Percentiles rank a stretch among this genome's conserved stretches.
phyloP scores from a whole-genome alignment of 2,888 invertebrate species.

The Charanyca ferruginea region DNA sequence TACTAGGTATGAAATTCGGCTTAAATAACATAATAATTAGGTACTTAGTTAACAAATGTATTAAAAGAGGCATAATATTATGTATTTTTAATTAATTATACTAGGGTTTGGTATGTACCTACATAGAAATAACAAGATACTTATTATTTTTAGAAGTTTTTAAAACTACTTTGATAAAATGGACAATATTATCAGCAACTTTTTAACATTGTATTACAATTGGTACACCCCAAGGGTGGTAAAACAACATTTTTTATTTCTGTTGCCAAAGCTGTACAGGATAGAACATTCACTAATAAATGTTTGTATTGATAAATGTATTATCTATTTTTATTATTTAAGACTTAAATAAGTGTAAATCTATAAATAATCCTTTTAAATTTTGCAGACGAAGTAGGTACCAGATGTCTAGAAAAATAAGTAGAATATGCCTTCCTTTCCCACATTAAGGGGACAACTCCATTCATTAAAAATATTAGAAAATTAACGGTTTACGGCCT shows the following conservation, averaged over 20 bases:
- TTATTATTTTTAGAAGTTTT: conserved; percentile 17
- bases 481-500: no score
- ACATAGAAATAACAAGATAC: neutral
- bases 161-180: neutral
- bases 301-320: neutral
- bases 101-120: neutral
- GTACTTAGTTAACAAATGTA: conserved; percentile 12
- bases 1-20: no score
- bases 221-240: neutral
- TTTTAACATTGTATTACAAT: neutral
- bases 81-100: conserved; percentile 8
- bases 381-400: no score
- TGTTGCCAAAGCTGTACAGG: neutral
- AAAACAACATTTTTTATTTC: neutral
- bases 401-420: no score
- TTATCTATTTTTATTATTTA: no score
- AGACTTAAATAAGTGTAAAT: no score
- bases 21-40: no score
- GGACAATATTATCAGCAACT: neutral
- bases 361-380: no score
- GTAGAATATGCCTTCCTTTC: no score
- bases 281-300: neutral
- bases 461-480: no score
- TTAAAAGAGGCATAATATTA: conserved; percentile 18
- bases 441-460: no score